These are phyloP conservation scores for Melopsittacus undulatus DNA, from an alignment of 2,797 vertebrate genomes.

Conservation along the genomic window DNA sequence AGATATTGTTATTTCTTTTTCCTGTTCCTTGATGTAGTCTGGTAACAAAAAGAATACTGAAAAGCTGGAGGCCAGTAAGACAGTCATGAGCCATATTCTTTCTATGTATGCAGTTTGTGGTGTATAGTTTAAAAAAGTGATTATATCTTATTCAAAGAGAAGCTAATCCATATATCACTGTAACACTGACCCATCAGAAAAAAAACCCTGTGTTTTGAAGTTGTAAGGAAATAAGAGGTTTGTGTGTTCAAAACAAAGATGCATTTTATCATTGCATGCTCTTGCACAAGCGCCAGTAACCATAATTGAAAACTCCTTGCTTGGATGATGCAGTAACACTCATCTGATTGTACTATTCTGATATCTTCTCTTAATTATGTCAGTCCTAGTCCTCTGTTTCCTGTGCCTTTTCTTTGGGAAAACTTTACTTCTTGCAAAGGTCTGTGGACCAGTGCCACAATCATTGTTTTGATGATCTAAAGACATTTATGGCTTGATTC, in stretches of 20 bases:
- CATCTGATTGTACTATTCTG: background rate
- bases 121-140: background rate
- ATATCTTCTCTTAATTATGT: background rate
- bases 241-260: slow-evolving; percentile 11
- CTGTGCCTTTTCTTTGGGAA: background rate
- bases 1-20: background rate
- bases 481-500: background rate
- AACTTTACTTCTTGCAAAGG: background rate
- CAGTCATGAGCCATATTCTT: background rate
- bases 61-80: background rate
- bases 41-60: background rate
- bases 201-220: background rate
- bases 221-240: background rate
- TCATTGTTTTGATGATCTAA: background rate
- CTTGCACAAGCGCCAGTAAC: background rate
- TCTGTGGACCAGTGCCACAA: background rate
- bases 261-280: background rate
- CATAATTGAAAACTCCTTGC: background rate
- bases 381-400: background rate
- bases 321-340: background rate
- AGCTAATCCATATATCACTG: background rate
- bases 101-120: background rate
- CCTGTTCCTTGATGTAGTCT: background rate
- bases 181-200: background rate
- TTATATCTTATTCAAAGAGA: background rate